These are phyloP conservation scores for Danaus chrysippus DNA, from an alignment of 2,888 invertebrate genomes.

Conservation along the genomic window DNA sequence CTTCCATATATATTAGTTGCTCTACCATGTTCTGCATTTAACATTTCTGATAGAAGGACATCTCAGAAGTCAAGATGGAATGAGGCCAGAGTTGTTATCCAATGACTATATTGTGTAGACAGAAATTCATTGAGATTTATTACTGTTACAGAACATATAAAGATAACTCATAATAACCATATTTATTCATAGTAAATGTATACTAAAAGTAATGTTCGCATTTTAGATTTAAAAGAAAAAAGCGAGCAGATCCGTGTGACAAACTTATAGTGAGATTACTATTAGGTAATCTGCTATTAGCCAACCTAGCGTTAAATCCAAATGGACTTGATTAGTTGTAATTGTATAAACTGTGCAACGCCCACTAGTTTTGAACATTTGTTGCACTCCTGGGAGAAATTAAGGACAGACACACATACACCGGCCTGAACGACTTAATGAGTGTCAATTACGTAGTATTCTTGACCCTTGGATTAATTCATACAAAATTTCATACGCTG, in stretches of 20 bases:
- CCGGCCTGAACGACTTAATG: no score
- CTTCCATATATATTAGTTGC: no score
- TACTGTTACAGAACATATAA: no score
- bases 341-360: slow-evolving; percentile 14
- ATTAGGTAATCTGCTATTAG: background rate
- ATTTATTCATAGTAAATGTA: no score
- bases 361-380: slow-evolving; percentile 9
- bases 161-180: no score
- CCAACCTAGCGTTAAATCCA: background rate
- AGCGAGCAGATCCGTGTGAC: no score
- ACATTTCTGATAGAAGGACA: background rate
- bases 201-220: no score
- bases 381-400: slow-evolving; percentile 1
- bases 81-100: background rate
- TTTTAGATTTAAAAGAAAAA: no score
- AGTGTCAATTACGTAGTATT: no score
- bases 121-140: background rate
- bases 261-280: background rate
- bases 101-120: background rate
- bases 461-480: no score
- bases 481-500: no score
- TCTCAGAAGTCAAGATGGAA: background rate
- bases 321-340: slow-evolving; percentile 14
- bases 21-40: background rate
- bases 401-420: background rate